These are phyloP conservation scores for Ceratina calcarata DNA, from an alignment of 1,140 invertebrate species.

Conservation along the genomic window DNA sequence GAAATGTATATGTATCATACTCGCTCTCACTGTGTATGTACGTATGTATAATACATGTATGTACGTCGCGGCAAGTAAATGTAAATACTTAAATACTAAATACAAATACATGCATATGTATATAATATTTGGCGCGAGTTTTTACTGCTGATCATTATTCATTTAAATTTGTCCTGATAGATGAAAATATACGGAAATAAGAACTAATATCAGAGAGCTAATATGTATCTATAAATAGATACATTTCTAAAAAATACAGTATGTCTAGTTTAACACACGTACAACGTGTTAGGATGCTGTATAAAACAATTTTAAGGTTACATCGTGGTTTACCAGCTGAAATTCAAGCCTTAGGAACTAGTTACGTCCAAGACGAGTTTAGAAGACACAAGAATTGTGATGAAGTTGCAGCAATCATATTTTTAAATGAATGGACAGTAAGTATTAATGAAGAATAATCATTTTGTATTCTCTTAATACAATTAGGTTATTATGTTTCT, in stretches of 20 bases:
- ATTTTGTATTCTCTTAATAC: background rate
- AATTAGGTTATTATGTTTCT: no score
- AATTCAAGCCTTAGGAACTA: constrained; percentile 88
- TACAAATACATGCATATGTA: no score
- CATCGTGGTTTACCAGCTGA: constrained; percentile 91
- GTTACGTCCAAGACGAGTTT: constrained; percentile 95
- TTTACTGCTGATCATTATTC: background rate
- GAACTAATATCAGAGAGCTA: no score
- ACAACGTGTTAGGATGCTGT: constrained; percentile 87
- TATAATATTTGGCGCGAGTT: background rate
- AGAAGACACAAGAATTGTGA: constrained; percentile 90
- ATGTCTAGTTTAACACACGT: constrained; percentile 80
- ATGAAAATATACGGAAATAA: background rate
- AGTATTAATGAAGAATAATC: constrained; percentile 68
- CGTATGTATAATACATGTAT: no score
- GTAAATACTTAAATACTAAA: no score
- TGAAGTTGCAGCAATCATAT: constrained; percentile 85
- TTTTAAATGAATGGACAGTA: constrained; percentile 95
- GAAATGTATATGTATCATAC: background rate
- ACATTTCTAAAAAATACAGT: background rate
- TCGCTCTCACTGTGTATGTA: background rate
- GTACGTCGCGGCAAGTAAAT: no score
- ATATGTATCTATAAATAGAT: background rate
- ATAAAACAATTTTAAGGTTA: constrained; percentile 92
- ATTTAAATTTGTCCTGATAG: background rate